Evolutionary conservation across 2,797 vertebrate species (phyloP).

Genomic region (Poecilia picta): DNA sequence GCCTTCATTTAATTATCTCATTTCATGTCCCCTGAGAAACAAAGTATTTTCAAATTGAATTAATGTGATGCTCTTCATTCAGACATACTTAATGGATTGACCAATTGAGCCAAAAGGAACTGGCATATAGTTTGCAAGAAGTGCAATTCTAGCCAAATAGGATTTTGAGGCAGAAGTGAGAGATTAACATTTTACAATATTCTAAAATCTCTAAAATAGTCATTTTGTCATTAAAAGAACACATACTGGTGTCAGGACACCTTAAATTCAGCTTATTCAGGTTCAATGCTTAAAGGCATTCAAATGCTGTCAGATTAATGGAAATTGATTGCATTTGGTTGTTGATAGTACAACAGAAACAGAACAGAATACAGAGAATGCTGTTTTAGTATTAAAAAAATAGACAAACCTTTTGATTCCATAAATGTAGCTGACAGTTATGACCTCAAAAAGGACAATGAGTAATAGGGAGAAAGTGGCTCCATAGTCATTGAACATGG

Average conservation of each 20-base stretch:
- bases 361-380: neutral
- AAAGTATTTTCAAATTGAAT: neutral
- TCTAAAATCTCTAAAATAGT: neutral
- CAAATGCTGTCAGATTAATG: neutral
- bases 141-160: neutral
- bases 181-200: neutral
- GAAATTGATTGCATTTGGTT: neutral
- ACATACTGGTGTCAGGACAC: neutral
- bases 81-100: neutral
- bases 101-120: neutral
- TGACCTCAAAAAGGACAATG: slow-evolving; percentile 89
- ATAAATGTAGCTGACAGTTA: slow-evolving; percentile 88
- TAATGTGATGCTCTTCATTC: neutral
- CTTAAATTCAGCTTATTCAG: neutral
- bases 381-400: neutral
- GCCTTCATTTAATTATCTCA: too few species aligned
- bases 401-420: slow-evolving; percentile 85
- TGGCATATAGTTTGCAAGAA: neutral
- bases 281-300: neutral
- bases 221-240: neutral
- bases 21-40: neutral
- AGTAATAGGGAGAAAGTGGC: slow-evolving; percentile 90
- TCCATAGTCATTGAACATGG: slow-evolving; percentile 93
- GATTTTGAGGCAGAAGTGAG: neutral
- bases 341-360: neutral